Base-by-base conservation (phyloP, 2,113 vertebrate genomes). In the Otocyon megalotis region DNA sequence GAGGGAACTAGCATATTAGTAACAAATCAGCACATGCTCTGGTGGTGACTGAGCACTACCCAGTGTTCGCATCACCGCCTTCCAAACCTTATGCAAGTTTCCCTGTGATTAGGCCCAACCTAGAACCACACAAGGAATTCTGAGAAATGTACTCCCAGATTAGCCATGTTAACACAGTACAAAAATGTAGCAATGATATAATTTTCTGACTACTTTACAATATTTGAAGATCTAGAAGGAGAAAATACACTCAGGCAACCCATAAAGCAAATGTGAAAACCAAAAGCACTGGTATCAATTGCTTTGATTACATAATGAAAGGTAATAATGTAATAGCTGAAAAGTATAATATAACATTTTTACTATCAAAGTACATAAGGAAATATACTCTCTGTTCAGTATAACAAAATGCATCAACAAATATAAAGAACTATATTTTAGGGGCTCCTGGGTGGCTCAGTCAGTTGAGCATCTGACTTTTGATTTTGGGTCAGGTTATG, bases 231-330 rank as follows among this genome's bases (percentile, higher is more conserved):
- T 71, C 14, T 81, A 69, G 72, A 53, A 50, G 19, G 19, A 80
- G 93, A 90, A 35, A 86, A 8, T 48, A 30, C 3, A 58, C n/a
- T 53, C 20, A 54, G 26, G 13, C 15, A 95, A 86, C 54, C 26
- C 2, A 4, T 50, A 24, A 89, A 94, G 62, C 15, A 90, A 82
- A 62, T 35, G 0, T 54, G 30, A 67, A 69, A 83, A 58, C n/a
- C 35, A 14, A 69, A 76, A 69, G 50, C 80, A 35, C 10, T 26
- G 20, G 3, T 4, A 63, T 50, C 24, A 43, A 10, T 84, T 93
- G 13, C 22, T 96, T 94, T 74, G 6, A 85, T 92, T 84, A 76
- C 12, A 88, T 56, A 84, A 88, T 19, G 11, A 88, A 76, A 56
- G 72, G 5, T 53, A 67, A 53, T 50, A 56, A 28, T 11, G 1